Evolutionary conservation across 2,797 vertebrate genomes (phyloP).

Genomic region (Iguana delicatissima): DNA sequence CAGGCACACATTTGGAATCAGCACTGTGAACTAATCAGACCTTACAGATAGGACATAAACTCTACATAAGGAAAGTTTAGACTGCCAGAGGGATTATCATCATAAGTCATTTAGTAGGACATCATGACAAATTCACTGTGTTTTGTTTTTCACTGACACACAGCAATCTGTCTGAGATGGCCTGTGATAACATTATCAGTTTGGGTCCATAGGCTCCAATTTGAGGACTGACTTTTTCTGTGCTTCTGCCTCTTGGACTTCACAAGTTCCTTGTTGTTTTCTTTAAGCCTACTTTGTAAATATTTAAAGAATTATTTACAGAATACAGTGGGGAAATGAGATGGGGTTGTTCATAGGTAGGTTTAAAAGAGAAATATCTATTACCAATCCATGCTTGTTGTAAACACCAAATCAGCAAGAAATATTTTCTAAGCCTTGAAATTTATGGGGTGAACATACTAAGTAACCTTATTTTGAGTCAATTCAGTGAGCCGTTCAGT

Average conservation of each 20-base stretch:
- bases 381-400: neutral
- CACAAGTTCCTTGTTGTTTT: neutral
- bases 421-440: neutral
- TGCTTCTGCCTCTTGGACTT: neutral
- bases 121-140: neutral
- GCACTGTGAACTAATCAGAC: neutral
- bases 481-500: neutral
- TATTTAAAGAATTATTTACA: neutral
- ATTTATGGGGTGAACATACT: neutral
- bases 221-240: neutral
- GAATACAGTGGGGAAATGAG: neutral
- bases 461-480: neutral
- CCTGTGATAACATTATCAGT: neutral
- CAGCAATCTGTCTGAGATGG: neutral
- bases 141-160: neutral
- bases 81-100: neutral
- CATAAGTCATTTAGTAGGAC: neutral
- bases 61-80: neutral
- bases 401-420: neutral
- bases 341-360: neutral
- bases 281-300: neutral
- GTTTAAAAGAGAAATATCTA: neutral
- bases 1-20: neutral
- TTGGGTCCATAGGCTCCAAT: neutral
- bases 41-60: neutral